phyloP scores from a whole-genome alignment of 92 coral and sea anemone genomes.

The Palythoa grandis region DNA sequence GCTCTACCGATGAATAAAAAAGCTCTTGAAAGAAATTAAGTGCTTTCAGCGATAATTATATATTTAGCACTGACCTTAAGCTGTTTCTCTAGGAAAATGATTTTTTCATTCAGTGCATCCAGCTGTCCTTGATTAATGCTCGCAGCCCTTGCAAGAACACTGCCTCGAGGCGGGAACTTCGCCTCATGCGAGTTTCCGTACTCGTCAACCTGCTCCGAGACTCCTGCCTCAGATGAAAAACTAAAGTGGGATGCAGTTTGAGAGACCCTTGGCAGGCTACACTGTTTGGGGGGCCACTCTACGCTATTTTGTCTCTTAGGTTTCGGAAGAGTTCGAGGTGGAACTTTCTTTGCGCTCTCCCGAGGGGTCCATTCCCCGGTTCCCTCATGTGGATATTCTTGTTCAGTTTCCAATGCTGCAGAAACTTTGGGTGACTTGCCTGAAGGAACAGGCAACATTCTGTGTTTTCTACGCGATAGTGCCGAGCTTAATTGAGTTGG shows the following conservation, averaged over 20 bases:
- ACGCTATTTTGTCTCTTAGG: conserved; percentile 58
- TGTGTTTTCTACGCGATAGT: conserved; percentile 11
- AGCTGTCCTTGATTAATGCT: conserved; percentile 90
- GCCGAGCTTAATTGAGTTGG: conserved; percentile 32
- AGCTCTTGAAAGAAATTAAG: no score
- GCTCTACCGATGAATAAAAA: no score
- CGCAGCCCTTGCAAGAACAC: conserved; percentile 84
- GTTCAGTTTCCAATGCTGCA: neutral
- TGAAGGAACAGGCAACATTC: conserved; percentile 25
- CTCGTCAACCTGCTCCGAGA: conserved; percentile 49
- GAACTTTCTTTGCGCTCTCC: conserved; percentile 53
- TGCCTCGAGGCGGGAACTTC: conserved; percentile 82
- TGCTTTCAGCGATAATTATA: no score
- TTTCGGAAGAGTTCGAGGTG: conserved; percentile 79
- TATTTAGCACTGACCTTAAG: conserved; percentile 70
- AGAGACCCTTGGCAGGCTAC: conserved; percentile 15
- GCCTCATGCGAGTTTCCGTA: conserved; percentile 50
- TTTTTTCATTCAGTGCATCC: conserved; percentile 88
- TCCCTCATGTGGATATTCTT: neutral
- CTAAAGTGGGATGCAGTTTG: neutral
- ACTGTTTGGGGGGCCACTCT: conserved; percentile 43
- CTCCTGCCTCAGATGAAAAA: neutral
- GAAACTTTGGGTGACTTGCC: conserved; percentile 17
- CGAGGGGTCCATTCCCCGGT: conserved; percentile 15
- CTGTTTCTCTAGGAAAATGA: conserved; percentile 88